Percentiles rank a stretch among this genome's conserved stretches.
Conservation (phyloP, 2,888 invertebrate genomes). For the Hypolimnas misippus region DNA sequence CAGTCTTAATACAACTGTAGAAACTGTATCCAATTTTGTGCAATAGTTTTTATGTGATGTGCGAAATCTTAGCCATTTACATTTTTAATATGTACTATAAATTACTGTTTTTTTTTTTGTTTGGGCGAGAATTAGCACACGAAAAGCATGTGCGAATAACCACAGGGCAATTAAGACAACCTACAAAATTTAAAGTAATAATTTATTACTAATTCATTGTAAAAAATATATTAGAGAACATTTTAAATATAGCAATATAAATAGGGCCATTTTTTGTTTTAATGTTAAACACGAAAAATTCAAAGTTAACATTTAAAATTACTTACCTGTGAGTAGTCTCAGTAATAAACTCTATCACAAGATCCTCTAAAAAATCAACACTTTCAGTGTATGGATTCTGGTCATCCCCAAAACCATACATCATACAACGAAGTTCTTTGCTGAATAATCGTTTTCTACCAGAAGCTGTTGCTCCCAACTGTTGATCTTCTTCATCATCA, state of each 20-base stretch:
- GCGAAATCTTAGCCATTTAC: too few relatives aligned
- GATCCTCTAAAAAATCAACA: constrained; percentile 97
- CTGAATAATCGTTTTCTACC: constrained; percentile 94
- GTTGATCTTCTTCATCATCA: constrained; percentile 89
- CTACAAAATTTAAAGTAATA: too few relatives aligned
- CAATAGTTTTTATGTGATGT: too few relatives aligned
- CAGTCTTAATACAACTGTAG: too few relatives aligned
- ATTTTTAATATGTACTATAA: too few relatives aligned
- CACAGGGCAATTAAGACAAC: too few relatives aligned
- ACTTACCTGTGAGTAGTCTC: constrained; percentile 93
- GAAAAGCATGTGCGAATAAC: too few relatives aligned
- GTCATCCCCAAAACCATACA: constrained; percentile 99
- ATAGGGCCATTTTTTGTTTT: neutral
- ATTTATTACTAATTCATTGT: neutral
- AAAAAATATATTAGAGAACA: neutral
- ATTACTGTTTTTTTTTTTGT: too few relatives aligned
- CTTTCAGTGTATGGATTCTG: constrained; percentile 99
- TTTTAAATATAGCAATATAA: neutral
- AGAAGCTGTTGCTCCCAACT: constrained; percentile 86
- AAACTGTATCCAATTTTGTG: too few relatives aligned
- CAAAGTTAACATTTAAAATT: neutral
- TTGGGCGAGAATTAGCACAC: too few relatives aligned
- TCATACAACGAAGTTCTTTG: constrained; percentile 98
- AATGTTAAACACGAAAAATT: neutral
- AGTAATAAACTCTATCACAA: constrained; percentile 98